These are phyloP conservation scores for Calliopsis andreniformis DNA, from an alignment of 1,140 invertebrate genomes.

Conservation along the genomic window DNA sequence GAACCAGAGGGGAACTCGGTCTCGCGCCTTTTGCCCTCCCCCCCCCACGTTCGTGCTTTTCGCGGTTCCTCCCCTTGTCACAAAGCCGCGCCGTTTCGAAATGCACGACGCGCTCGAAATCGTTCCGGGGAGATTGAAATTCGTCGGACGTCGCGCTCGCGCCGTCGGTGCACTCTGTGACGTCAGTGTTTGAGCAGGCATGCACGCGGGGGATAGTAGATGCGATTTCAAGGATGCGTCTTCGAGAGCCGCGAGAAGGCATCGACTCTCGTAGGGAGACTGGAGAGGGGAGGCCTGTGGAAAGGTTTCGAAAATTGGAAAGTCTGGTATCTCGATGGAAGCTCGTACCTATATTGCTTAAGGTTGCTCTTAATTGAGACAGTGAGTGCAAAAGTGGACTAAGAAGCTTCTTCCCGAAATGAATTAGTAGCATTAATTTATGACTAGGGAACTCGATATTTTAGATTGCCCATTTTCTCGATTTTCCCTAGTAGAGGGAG, in stretches of 20 bases:
- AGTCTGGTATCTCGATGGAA: too few species aligned
- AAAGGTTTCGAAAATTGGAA: too few species aligned
- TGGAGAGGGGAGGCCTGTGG: too few species aligned
- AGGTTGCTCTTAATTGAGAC: too few species aligned
- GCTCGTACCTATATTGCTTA: too few species aligned
- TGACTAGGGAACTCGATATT: too few species aligned
- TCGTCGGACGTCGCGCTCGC: slow-evolving; percentile 38
- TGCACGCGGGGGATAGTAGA: slow-evolving; percentile 29
- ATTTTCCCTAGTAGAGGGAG: too few species aligned
- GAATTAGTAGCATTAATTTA: too few species aligned
- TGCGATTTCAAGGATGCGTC: slow-evolving; percentile 42
- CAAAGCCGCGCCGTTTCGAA: not conserved
- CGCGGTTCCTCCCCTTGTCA: not conserved
- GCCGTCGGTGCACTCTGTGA: slow-evolving; percentile 35
- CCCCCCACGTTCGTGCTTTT: not conserved
- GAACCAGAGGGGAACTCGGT: not conserved
- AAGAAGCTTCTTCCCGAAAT: too few species aligned
- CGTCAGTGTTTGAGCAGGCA: slow-evolving; percentile 39
- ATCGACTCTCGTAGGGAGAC: not conserved
- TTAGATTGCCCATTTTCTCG: too few species aligned
- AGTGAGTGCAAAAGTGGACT: too few species aligned
- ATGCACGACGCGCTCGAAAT: slow-evolving; percentile 47
- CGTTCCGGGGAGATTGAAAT: slow-evolving; percentile 45
- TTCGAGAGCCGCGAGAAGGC: not conserved
- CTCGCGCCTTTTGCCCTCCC: not conserved